Conservation (phyloP, 1,140 invertebrate genomes). For the Monomorium pharaonis region DNA sequence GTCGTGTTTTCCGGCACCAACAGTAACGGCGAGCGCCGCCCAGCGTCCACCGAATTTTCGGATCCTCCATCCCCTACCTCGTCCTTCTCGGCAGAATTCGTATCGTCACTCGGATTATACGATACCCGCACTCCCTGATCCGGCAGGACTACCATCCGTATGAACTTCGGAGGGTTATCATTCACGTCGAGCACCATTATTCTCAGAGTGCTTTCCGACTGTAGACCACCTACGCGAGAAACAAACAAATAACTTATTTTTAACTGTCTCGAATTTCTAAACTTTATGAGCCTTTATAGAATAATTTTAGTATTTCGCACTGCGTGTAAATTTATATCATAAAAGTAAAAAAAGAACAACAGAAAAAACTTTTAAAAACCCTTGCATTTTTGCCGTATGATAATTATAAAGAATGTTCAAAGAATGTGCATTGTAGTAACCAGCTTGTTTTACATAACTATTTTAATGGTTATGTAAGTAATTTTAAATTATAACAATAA, state of each 20-base stretch:
- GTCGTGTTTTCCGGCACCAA: slow-evolving; percentile 91
- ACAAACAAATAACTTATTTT: background rate
- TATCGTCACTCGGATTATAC: slow-evolving; percentile 78
- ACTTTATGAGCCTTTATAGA: background rate
- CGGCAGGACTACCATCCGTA: slow-evolving; percentile 88
- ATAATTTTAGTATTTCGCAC: no score
- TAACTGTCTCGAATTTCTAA: background rate
- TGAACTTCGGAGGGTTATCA: slow-evolving; percentile 92
- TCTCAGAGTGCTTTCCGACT: slow-evolving; percentile 89
- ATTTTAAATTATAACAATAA: no score
- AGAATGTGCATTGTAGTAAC: no score
- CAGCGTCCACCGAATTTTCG: slow-evolving; percentile 80
- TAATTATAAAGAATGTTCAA: no score
- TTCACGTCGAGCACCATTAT: slow-evolving; percentile 93
- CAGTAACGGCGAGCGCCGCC: slow-evolving; percentile 86
- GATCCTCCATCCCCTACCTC: slow-evolving; percentile 75
- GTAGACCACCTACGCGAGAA: slow-evolving; percentile 85
- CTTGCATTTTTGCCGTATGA: no score
- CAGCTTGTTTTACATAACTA: no score
- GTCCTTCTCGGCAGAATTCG: slow-evolving; percentile 80
- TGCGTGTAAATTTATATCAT: no score
- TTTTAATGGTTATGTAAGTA: no score
- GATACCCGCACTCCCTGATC: slow-evolving; percentile 89
- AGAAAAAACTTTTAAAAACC: no score
- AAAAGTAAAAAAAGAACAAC: no score